Base-by-base conservation (phyloP, 2,797 vertebrate genomes). In the Parotocinclus haroldoi region DNA sequence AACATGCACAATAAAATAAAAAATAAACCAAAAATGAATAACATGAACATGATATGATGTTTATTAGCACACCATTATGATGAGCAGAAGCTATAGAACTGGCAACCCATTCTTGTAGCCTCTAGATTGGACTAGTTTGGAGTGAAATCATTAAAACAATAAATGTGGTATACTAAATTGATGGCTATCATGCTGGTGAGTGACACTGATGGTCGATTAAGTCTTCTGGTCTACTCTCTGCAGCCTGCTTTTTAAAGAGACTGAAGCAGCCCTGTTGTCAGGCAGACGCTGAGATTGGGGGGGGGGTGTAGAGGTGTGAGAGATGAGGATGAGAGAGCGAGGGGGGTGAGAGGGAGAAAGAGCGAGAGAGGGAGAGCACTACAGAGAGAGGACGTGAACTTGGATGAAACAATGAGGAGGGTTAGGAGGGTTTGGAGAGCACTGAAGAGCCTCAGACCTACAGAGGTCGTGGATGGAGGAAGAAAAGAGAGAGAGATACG, bases 181-280 rank as follows among this genome's bases (percentile, higher is more conserved):
- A 11, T 42, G 8, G 40, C 4, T 7, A 8, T 42, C 40, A 7
- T 42, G 40, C 8, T 9, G 5, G 9, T 40, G 38, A 40, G 38
- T 48, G 57, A 27, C 27, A 5, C 5, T 27, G 2, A 49, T 38
- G 44, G 56, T 37, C 11, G 42, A 58, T n/a, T 51, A 69, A 63
- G 63, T 58, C 58, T 59, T 44, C 65, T 10, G 61, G 55, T 60
- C 74, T 38, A 10, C 50, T 13, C 44, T 69, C 52, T 45, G 52
- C 17, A 49, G 42, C 58, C 62, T 69, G 72, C 66, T 69, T 65
- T 74, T 69, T 69, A 74, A 65, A 66, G 72, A 74, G 66, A 69
- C 51, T 61, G 60, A 82, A 70, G 66, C 71, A 51, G 82, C 78
- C 84, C 86, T 89, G 89, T 90, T 88, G 87, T 87, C 82, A 86